A percentile compares a stretch with the other conserved stretches of the same genome.
Conservation (phyloP, 2,113 vertebrate species). For the Ptilorrhoa leucosticta region DNA sequence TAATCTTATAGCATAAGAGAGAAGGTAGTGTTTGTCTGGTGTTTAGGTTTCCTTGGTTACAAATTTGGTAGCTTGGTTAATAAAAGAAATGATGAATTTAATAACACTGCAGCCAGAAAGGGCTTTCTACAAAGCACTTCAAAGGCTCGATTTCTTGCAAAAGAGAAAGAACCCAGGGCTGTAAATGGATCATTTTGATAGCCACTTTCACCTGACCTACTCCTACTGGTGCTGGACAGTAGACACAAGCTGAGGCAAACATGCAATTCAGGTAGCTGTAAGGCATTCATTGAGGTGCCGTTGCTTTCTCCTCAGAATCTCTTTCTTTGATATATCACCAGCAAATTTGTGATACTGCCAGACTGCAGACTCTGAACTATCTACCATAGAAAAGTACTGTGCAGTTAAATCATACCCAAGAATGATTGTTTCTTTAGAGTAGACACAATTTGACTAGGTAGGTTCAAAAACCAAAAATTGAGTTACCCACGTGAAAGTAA, state of each 20-base stretch:
- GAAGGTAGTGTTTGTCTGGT: background rate
- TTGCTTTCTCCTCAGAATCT: background rate
- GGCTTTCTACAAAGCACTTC: background rate
- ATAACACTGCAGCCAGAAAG: background rate
- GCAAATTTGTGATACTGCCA: background rate
- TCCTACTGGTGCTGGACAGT: background rate
- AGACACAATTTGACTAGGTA: background rate
- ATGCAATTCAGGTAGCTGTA: background rate
- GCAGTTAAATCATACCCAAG: background rate
- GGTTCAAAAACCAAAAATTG: background rate
- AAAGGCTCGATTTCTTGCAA: background rate
- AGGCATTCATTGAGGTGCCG: background rate
- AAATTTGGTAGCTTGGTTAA: slow-evolving; percentile 17
- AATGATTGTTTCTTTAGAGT: background rate
- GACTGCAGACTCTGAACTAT: background rate
- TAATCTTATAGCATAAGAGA: background rate
- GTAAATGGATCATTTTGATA: slow-evolving; percentile 15
- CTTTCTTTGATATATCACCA: background rate
- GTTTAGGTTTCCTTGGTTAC: slow-evolving; percentile 36
- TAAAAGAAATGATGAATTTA: background rate
- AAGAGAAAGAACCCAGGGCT: background rate
- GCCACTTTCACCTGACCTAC: background rate
- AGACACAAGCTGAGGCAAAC: background rate
- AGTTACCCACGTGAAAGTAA: background rate
- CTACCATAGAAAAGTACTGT: background rate